Evolutionary conservation across 2,797 vertebrate species (phyloP), one percentile per base, ranked within the genome.

Genomic region (Silurus aristotelis): DNA sequence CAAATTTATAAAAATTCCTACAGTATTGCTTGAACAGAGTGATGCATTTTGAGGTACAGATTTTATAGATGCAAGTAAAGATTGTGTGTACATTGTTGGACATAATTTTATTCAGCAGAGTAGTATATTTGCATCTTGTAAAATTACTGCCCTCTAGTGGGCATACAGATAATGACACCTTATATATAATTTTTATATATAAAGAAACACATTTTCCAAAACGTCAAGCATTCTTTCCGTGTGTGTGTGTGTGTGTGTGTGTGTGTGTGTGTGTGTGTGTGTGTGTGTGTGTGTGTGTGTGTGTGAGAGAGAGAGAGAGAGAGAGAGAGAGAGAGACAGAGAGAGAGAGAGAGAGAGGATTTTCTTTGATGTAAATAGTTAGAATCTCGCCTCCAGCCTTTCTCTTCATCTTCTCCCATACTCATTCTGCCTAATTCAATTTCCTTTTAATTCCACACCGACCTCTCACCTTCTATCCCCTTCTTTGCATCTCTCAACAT

Each of bases 121-220:
- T 12, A 22, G 48, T 31, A 56, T 1, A 52, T 19, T 17, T 67
- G 17, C 27, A 67, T 61, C 20, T 66, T 85, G 61, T 77, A 72
- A 66, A 56, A 43, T 67, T 56, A 84, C 82, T 89, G 89, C 48
- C 85, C 89, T 89, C 87, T 89, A 83, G 85, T 86, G 89, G 84
- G 55, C 61, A 10, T 80, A 1, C 43, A 52, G 8, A 27, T 66
- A 64, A 64, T 48, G 22, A 27, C 17, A 80, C 2, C 0, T 70
- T 17, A 7, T 1, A 6, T 8, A 48, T 64, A 27, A 27, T 27
- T 1, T 27, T 1, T 27, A 27, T 27, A 27, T 27, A 27, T 27
- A 27, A 80, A 63, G 25, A 13, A 31, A 63, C 31, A 79, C n/a
- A 79, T 79, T 31, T 79, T 46, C 2, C 13, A 63, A n/a, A 79